Conservation (phyloP, 92 coral and sea anemone species). For the Parazoanthus darwini region DNA sequence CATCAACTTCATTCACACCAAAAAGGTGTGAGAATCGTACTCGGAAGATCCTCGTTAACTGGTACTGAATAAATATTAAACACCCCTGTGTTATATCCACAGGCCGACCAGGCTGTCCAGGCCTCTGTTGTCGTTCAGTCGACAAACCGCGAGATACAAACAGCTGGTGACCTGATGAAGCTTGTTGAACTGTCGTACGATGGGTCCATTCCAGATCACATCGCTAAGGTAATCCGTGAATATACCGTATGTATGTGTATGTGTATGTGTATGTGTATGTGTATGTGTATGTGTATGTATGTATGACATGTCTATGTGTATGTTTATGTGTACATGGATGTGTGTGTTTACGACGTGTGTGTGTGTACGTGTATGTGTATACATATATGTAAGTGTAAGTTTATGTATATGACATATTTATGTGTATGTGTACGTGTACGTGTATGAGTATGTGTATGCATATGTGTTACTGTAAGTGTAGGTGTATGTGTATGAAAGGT, state of each 20-base stretch:
- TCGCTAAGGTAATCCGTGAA: constrained; percentile 62
- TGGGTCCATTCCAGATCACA: constrained; percentile 76
- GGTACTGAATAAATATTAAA: not conserved
- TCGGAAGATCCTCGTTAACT: not conserved
- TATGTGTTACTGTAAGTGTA: no score
- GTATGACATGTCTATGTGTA: not conserved
- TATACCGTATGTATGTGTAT: not conserved
- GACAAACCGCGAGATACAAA: constrained; percentile 54
- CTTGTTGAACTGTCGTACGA: constrained; percentile 64
- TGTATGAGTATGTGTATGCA: no score
- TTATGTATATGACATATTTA: not conserved
- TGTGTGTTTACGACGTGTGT: not conserved
- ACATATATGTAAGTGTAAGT: not conserved
- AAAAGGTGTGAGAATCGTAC: not conserved
- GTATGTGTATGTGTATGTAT: not conserved
- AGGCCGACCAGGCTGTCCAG: constrained; percentile 63
- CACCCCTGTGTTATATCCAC: not conserved
- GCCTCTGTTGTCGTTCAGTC: constrained; percentile 53
- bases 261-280: not conserved
- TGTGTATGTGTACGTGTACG: no score
- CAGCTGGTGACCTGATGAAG: constrained; percentile 63
- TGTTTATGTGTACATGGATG: not conserved
- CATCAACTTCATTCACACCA: no score
- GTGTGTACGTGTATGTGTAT: not conserved
- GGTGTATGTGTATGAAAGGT: no score